Base-by-base conservation (phyloP, 2,888 invertebrate genomes). In the Acanthacorydalis orientalis region DNA sequence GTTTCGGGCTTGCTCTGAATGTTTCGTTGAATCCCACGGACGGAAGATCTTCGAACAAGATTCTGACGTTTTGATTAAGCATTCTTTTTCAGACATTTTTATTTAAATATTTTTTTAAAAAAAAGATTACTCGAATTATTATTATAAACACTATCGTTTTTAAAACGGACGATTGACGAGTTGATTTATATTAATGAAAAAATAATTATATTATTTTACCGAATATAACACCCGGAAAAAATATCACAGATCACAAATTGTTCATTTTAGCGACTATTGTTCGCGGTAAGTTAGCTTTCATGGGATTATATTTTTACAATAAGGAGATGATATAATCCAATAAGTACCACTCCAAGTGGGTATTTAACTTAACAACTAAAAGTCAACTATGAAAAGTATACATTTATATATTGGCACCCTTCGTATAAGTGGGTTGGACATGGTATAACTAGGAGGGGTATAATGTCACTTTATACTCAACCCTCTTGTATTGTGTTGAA, bases 1-100 rank as follows among this genome's bases (percentile, higher is more conserved):
- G 0, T 75, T 75, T 1, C 68, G 67, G 50, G 77, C 75, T 63
- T 76, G 75, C 52, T 69, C 43, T n/a, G 14, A 43, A 31, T 43
- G 23, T 45, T 31, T 16, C 11, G 7, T 23, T 31, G 23, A 35
- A 50, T 57, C 57, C 58, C 58, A 59, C 9, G 59, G 59, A 31
- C 59, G 51, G 49, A 59, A 59, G 38, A 59, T 57, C 45, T 57
- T 47, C 34, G 33, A 37, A 12, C 23, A 23, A 23, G 23, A 23
- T 23, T 23, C 23, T 23, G 23, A 23, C 23, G 6, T 23, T 23
- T 23, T 23, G 23, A 23, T 23, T 23, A 23, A 23, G 23, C 23
- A 23, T 23, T 23, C 23, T 23, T 23, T 23, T 23, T 23, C 3
- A 23, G 23, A 23, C 23, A 23, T 23, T 23, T 23, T 23, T 23